Conservation (phyloP, 2,113 vertebrate genomes). For the Cavia porcellus region DNA sequence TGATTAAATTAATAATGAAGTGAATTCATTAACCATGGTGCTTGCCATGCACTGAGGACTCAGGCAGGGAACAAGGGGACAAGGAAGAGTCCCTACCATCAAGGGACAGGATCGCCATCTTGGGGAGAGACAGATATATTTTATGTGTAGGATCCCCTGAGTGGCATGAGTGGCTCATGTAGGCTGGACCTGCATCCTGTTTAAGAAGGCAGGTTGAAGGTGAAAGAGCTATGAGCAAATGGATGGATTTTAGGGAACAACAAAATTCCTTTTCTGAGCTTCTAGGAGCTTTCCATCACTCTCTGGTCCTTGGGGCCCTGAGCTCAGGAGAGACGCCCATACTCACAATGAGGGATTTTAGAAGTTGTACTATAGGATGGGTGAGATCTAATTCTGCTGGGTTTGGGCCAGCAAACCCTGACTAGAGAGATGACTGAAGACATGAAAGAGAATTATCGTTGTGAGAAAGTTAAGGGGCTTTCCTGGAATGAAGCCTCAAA, state of each 20-base stretch:
- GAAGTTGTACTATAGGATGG: background rate
- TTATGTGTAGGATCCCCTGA: background rate
- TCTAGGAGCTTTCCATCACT: background rate
- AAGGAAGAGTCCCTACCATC: background rate
- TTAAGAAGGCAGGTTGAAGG: background rate
- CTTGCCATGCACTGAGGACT: background rate
- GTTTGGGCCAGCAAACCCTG: background rate
- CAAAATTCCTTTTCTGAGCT: background rate
- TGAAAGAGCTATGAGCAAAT: background rate
- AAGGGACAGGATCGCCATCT: background rate
- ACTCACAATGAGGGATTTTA: background rate
- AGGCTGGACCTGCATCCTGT: background rate
- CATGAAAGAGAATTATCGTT: background rate
- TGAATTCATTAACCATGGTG: background rate
- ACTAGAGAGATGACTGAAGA: background rate
- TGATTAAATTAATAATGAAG: background rate
- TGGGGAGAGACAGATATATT: background rate
- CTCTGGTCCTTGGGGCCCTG: background rate
- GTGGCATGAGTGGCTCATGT: background rate
- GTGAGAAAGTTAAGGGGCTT: background rate
- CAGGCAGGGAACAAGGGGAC: background rate
- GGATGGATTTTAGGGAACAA: background rate
- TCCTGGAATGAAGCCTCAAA: background rate
- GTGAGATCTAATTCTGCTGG: background rate
- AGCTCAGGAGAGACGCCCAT: background rate